Base-by-base conservation (phyloP, 2,888 invertebrate genomes). In the Linnaemya vulpina region DNA sequence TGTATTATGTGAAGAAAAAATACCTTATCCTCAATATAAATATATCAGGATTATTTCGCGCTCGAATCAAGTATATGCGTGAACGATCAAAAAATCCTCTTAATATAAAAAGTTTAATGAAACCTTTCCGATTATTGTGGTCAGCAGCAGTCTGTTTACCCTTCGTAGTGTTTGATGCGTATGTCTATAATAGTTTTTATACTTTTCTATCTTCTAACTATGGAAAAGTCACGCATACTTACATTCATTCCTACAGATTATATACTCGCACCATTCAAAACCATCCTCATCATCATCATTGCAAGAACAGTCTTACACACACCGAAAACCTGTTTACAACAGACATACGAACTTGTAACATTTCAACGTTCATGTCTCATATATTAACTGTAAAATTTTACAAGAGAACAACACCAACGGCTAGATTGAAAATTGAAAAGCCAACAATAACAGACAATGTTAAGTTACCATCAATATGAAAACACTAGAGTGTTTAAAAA, bases 401-500 rank as follows among this genome's bases (percentile, higher is more conserved):
- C 30, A 60, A 78, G 13, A 35, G 35, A 38, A 35, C 35, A 58
- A 49, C 20, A 67, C 25, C 11, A 35, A 43, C 35, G 40, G 38
- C 76, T 49, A 58, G 11, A 58, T 22, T 3, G 25, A 58, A 22
- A 67, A 20, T 60, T 25, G n/a, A n/a, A 58, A 20, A 22, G 20
- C 40, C 35, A 65, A 49, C 58, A 62, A 25, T 65, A 60, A 53
- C 58, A 68, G 38, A 71, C n/a, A 76, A 53, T 71, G 60, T 76
- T 60, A 60, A 22, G 11, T 63, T 20, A n/a, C 38, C 67, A 53
- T 51, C 65, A 79, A 58, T 71, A 67, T 67, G 8, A 84, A 75
- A 84, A 22, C 79, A 84, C 67, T 80, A 71, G 75, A 67, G 75
- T 80, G 79, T 60, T 63, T 70, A 63, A 63, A 60, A 62, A 55